These are phyloP conservation scores for Nibea coibor DNA, from an alignment of 2,113 vertebrate species.

Conservation along the genomic window DNA sequence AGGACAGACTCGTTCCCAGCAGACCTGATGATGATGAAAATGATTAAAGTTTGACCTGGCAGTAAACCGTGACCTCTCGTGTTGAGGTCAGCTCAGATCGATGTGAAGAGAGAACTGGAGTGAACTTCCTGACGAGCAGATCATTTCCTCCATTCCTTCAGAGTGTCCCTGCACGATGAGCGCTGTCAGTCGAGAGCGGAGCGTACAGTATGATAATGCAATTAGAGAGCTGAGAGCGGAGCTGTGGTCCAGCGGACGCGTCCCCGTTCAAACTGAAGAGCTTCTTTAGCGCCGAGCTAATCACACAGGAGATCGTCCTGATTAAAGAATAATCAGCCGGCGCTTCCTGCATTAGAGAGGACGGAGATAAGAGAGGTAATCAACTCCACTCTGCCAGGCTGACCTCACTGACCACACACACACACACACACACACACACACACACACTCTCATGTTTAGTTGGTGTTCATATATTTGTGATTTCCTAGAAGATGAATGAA, in stretches of 20 bases:
- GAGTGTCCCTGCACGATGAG: not conserved
- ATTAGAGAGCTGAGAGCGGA: conserved; percentile 30
- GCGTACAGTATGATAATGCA: conserved; percentile 50
- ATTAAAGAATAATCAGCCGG: conserved; percentile 63
- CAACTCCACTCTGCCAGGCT: conserved; percentile 24
- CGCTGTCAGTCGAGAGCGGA: not conserved
- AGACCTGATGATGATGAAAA: not conserved
- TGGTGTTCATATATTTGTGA: not conserved
- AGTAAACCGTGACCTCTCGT: too few relatives aligned
- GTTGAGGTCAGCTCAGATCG: not conserved
- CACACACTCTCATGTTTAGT: not conserved
- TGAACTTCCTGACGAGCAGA: not conserved
- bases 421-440: too few relatives aligned
- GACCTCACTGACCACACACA: conserved; percentile 23
- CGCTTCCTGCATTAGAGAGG: conserved; percentile 59
- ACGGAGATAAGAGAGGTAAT: conserved; percentile 53
- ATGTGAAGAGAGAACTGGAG: not conserved
- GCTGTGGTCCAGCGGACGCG: not conserved
- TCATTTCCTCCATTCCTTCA: not conserved
- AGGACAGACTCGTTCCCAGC: not conserved
- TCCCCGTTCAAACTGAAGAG: conserved; percentile 15
- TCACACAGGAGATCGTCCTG: conserved; percentile 53
- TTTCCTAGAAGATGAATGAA: not conserved
- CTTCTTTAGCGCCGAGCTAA: conserved; percentile 60
- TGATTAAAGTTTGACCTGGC: not conserved